Base-by-base conservation (phyloP, 2,888 invertebrate genomes). In the Steinernema hermaphroditum region DNA sequence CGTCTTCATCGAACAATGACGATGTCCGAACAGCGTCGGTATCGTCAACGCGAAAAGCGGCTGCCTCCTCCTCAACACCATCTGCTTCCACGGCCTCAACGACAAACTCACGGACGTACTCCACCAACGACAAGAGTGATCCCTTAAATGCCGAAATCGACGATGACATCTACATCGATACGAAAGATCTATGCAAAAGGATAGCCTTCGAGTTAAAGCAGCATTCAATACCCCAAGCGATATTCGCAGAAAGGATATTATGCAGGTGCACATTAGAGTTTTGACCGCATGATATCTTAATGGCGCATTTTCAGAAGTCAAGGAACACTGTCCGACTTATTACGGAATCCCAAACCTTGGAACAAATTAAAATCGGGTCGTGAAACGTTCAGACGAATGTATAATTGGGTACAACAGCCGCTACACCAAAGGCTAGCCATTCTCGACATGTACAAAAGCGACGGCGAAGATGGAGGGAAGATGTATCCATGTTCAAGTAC, bases 321-420 rank as follows among this genome's bases (percentile, higher is more conserved):
- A 71, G 86, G 86, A 69, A 86, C 86, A 6, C 74, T 86, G 69
- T 86, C 86, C 0, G 86, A 86, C 72, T 73, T 86, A 46, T 76
- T 86, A 57, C 76, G 86, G 8, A 86, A 86, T 71, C 86, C 86
- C 29, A 86, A 87, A 76, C 86, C 86, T 19, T 86, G 86, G 86
- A 86, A 86, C 74, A 84, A 85, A 70, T 78, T 86, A 68, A 86
- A 86, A 73, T 86, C 85, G 14, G 86, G 86, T 2, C 78, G 86
- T 0, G 86, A 86, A 71, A 86, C 86, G 16, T 86, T 87, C 75
- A 80, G 84, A 2, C 77, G 85, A 14, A 85, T 85, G 85, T 85
- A 79, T 76, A 85, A 85, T 72, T 85, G 85, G 85, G 79, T 85
- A 27, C 77, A 82, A 68, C 85, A 85, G 72, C 85, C 85, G 12